Conservation (phyloP, 2,888 invertebrate genomes). For the Altica lythri region DNA sequence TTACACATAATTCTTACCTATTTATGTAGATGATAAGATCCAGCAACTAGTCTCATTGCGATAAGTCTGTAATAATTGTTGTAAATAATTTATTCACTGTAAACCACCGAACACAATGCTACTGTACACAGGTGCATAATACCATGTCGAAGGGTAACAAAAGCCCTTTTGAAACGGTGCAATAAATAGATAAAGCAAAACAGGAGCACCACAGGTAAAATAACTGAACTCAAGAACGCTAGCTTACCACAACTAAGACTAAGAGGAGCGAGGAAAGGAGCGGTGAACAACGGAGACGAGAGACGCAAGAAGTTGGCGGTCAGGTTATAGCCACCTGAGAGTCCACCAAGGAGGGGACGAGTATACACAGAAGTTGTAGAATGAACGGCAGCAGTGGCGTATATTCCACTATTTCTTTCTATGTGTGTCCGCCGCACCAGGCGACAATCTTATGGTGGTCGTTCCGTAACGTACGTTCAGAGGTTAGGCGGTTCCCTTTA, state of each 20-base stretch:
- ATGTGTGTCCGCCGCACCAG: constrained; percentile 44
- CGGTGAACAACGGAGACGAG: constrained; percentile 10
- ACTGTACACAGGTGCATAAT: constrained; percentile 26
- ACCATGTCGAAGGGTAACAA: constrained; percentile 12
- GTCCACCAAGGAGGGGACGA: constrained; percentile 36
- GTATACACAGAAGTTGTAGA: constrained; percentile 49
- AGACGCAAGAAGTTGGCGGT: constrained; percentile 36
- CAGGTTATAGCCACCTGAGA: constrained; percentile 39
- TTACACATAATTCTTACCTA: constrained; percentile 11
- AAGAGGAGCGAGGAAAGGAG: constrained; percentile 17
- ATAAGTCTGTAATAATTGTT: neutral
- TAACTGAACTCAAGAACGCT: constrained; percentile 19
- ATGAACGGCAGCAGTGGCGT: constrained; percentile 55
- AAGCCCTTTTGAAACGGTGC: constrained; percentile 7
- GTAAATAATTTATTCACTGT: constrained; percentile 9
- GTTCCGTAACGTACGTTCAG: constrained; percentile 14
- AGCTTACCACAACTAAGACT: constrained; percentile 26
- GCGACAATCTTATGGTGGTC: constrained; percentile 24
- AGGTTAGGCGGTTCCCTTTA: constrained; percentile 20
- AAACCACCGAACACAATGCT: constrained; percentile 20
- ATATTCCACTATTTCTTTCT: constrained; percentile 53
- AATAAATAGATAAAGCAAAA: constrained; percentile 26
- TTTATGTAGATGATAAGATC: neutral
- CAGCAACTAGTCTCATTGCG: constrained; percentile 6
- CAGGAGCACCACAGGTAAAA: constrained; percentile 24